These are phyloP conservation scores for Cosmia pyralina DNA, from an alignment of 2,888 invertebrate genomes.

Conservation along the genomic window DNA sequence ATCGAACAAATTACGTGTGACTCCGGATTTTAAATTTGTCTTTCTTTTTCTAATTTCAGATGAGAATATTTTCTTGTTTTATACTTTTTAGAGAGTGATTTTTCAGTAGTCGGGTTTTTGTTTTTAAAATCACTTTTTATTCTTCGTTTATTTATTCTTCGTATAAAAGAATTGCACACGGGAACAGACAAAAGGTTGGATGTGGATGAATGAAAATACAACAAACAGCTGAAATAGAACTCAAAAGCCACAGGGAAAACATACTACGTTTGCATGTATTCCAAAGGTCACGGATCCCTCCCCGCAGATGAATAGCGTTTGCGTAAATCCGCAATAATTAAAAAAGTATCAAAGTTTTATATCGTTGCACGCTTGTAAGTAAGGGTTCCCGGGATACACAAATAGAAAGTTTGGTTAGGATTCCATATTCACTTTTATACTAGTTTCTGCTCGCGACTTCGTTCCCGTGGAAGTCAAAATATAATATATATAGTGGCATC, in stretches of 20 bases:
- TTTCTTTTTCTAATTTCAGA: no score
- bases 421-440: background rate
- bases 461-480: background rate
- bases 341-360: slow-evolving; percentile 6
- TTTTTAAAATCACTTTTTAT: no score
- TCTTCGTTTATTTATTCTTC: background rate
- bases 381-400: background rate
- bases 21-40: no score
- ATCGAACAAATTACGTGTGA: no score
- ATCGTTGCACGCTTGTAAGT: background rate
- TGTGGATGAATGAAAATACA: background rate
- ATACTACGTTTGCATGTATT: slow-evolving; percentile 3
- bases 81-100: no score
- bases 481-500: no score
- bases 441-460: background rate
- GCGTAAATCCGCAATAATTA: slow-evolving; percentile 24
- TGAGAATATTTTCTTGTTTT: no score
- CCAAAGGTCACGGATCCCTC: slow-evolving; percentile 12
- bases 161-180: background rate
- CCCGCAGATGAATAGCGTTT: slow-evolving; percentile 29
- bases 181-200: background rate
- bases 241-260: background rate
- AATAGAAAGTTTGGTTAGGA: background rate
- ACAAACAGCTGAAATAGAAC: slow-evolving; percentile 5
- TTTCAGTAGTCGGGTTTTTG: no score